A percentile compares a stretch with the other conserved stretches of the same genome.
phyloP scores from a whole-genome alignment of 2,797 vertebrate genomes.

The Hydrocynus forskahlii region DNA sequence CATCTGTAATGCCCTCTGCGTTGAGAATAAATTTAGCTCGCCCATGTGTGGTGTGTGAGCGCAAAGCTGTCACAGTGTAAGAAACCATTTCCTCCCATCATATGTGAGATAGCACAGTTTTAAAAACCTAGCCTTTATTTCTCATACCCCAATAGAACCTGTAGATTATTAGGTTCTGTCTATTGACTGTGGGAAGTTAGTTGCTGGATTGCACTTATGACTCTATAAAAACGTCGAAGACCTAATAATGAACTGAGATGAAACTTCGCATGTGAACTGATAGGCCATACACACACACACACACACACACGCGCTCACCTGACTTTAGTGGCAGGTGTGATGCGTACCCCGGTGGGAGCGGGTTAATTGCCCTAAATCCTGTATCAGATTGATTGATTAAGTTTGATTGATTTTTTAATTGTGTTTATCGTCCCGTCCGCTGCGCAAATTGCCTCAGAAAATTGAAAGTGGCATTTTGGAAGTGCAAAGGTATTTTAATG shows the following conservation, averaged over 20 bases:
- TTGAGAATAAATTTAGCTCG: not conserved
- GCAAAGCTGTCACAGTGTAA: not conserved
- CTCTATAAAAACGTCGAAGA: conserved; percentile 30
- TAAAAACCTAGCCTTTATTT: not conserved
- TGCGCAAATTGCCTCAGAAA: conserved; percentile 41
- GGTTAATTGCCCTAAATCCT: conserved; percentile 51
- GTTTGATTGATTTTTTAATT: conserved; percentile 52
- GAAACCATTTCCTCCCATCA: not conserved
- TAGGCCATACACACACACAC: not conserved
- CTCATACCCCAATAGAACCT: not conserved
- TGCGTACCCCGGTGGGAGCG: conserved; percentile 22
- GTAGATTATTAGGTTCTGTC: not conserved
- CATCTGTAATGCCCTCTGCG: conserved; percentile 1
- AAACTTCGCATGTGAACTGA: conserved; percentile 28
- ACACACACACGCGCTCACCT: conserved; percentile 17
- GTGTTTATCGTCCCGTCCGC: conserved; percentile 48
- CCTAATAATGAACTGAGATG: conserved; percentile 37
- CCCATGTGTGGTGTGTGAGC: not conserved
- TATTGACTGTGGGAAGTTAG: conserved; percentile 3
- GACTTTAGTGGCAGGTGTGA: conserved; percentile 36
- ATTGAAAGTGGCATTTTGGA: conserved; percentile 44
- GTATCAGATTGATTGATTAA: conserved; percentile 52
- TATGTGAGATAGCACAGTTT: not conserved
- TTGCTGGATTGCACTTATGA: conserved; percentile 24
- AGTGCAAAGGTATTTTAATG: conserved; percentile 42